Conservation (phyloP, 2,113 vertebrate genomes). For the Saccopteryx leptura region DNA sequence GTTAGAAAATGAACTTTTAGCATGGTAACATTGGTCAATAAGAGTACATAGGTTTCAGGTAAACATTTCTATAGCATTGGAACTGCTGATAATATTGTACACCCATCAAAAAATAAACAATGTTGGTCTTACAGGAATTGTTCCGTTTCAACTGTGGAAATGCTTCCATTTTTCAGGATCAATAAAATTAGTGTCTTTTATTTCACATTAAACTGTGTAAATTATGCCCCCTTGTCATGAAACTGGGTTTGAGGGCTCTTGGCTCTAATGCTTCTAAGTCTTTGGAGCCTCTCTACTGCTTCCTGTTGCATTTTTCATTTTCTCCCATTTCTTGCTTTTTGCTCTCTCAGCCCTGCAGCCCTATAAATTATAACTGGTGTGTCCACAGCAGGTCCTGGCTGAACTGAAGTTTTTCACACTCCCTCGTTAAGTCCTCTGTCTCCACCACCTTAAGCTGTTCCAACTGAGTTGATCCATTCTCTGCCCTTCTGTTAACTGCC, state of each 20-base stretch:
- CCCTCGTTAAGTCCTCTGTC: neutral
- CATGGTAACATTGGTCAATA: too few species aligned
- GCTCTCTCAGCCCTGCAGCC: neutral
- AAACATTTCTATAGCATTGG: too few species aligned
- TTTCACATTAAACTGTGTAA: neutral
- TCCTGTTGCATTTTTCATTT: neutral
- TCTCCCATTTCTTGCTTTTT: neutral
- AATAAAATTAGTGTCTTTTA: neutral
- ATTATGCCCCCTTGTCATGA: neutral
- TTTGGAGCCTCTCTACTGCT: neutral
- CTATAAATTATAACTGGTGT: neutral
- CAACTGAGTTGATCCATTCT: neutral
- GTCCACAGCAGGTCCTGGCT: slow-evolving; percentile 27
- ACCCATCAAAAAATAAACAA: neutral
- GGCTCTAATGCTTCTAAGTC: neutral
- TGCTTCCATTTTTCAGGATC: neutral
- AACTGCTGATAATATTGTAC: too few species aligned
- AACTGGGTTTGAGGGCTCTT: rapidly evolving
- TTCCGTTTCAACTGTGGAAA: neutral
- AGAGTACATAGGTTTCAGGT: too few species aligned
- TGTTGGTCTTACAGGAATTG: neutral
- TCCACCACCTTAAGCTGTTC: neutral
- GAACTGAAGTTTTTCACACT: neutral
- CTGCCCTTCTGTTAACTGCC: neutral
- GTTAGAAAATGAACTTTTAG: too few species aligned